These are phyloP conservation scores for Acleris literana DNA, from an alignment of 2,888 invertebrate genomes.

Conservation along the genomic window DNA sequence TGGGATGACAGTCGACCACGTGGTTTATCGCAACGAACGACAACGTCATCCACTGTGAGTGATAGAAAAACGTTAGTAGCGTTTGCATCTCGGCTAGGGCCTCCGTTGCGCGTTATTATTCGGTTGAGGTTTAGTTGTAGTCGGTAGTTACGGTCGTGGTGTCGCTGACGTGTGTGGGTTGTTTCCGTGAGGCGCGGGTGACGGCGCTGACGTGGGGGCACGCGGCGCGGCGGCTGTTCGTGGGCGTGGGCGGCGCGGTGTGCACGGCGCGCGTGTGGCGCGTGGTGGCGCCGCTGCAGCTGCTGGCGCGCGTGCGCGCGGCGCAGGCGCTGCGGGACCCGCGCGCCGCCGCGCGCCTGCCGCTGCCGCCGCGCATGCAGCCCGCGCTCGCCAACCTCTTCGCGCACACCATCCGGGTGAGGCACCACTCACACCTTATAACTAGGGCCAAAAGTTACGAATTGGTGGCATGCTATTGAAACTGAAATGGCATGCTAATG, in stretches of 20 bases:
- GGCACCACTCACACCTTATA: too few relatives aligned
- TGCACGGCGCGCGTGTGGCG: slow-evolving; percentile 97
- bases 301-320: slow-evolving; percentile 92
- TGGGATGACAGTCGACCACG: too few relatives aligned
- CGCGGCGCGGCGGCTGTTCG: slow-evolving; percentile 96
- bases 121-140: too few relatives aligned
- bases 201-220: slow-evolving; percentile 99
- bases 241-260: slow-evolving; percentile 90
- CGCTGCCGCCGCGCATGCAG: slow-evolving; percentile 93
- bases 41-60: too few relatives aligned
- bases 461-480: background rate
- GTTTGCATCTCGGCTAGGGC: too few relatives aligned
- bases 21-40: too few relatives aligned
- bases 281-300: slow-evolving; percentile 94
- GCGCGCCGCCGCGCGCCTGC: slow-evolving; percentile 89
- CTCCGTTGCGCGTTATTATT: too few relatives aligned
- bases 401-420: slow-evolving; percentile 96
- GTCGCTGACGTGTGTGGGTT: background rate
- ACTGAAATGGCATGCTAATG: too few relatives aligned
- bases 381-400: slow-evolving; percentile 93
- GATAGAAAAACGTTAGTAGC: too few relatives aligned
- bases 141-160: too few relatives aligned
- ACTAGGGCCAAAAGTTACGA: slow-evolving; percentile 50
- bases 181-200: slow-evolving; percentile 86
- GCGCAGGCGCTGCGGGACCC: slow-evolving; percentile 90